Evolutionary conservation across 2,888 invertebrate genomes (phyloP), one percentile per base, ranked within the genome.

Genomic region (Drosophila austrosaltans): DNA sequence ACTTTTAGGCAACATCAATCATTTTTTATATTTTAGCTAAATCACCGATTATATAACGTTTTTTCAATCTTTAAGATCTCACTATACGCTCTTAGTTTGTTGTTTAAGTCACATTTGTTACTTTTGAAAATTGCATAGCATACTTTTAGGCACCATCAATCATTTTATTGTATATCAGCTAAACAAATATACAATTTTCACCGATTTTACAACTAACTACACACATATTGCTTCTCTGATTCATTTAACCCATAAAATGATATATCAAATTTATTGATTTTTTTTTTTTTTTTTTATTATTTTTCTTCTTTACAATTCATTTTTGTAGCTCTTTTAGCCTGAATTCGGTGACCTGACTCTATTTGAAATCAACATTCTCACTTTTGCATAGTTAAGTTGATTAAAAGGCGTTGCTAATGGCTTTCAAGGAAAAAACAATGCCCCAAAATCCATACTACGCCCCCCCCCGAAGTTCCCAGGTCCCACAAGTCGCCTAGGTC

Each of bases 391-490:
- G 73, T 69, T 73, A 64, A 69, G 78, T 77, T 85, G 83, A 84
- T 89, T 87, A 82, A 85, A 71, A 79, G 81, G 83, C 88, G 87
- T 89, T 77, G 77, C 88, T 83, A 83, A 86, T 82, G 88, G 74
- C 66, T 74, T 69, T 70, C 64, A 36, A 64, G 73, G 64, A 71
- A 60, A 59, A 71, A 60, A 59, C 53, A 59, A 69, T 32, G 22
- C 39, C 54, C 16, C 16, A 16, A 16, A 16, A 16, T 16, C 16
- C 16, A 16, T 16, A 7, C 53, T 32, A 16, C 20, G 1, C 12
- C 30, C 56, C 8, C 30, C 20, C 20, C 32, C 16, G 2, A 25
- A 12, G 8, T 3, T 20, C 32, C 16, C 16, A n/a, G 20, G 57
- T 32, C 10, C 44, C 16, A 20, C 40, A 40, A n/a, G 22, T 22